Base-by-base conservation (phyloP, 2,888 invertebrate species). In the Parascotia fuliginaria region DNA sequence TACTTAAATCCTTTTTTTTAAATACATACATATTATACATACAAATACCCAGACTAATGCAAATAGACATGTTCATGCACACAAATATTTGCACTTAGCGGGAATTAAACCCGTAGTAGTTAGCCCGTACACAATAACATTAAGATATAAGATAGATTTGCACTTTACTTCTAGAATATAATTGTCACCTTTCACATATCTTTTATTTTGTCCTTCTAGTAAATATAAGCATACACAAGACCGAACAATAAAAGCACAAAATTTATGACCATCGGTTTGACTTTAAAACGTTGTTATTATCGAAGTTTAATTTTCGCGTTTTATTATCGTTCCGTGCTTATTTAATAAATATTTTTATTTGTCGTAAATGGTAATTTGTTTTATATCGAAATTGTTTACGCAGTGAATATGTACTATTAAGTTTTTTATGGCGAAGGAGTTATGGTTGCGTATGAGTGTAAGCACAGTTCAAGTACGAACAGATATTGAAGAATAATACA, bases 191-290 rank as follows among this genome's bases (percentile, higher is more conserved):
- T 5, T n/a, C 38, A 13, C 14, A 28, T 38, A 38, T 28, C 37
- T 22, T 24, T 37, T 11, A 9, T 11, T 9, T 37, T 9, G 15
- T 42, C 29, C 29, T 65, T 55, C 59, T 74, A 77, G 70, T 69
- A 72, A 76, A 71, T 62, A 65, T 59, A 70, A 74, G 65, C 70
- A 60, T 55, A 42, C 37, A 33, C 42, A 38, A 36, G 49, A 40
- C 32, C 50, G 66, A 60, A 76, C 78, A 77, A 82, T 79, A 49
- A 49, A 19, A 84, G 76, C 64, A 59, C 47, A 72, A 75, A 80
- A 85, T 87, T 87, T 88, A 88, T 81, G 83, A 75, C 82, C 79
- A 82, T 79, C 70, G 38, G 70, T 70, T 43, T 71, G 69, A 79
- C 75, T 79, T 79, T 75, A 73, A 75, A 78, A 80, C 73, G 81